Conservation (phyloP, 2,888 invertebrate genomes). For the Trichogramma evanescens region DNA sequence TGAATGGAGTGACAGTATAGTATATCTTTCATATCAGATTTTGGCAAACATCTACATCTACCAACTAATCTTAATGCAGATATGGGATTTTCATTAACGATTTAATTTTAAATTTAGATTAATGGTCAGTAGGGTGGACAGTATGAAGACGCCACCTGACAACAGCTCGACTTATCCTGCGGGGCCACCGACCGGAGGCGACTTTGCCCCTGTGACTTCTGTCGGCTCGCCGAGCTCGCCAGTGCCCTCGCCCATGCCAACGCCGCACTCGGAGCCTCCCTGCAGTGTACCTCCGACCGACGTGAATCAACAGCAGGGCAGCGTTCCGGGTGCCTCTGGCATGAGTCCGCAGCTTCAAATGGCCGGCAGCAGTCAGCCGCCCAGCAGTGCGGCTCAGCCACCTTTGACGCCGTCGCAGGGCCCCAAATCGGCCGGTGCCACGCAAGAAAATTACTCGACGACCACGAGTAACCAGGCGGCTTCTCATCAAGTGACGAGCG, state of each 20-base stretch:
- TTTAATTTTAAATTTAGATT: too few relatives aligned
- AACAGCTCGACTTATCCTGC: constrained; percentile 61
- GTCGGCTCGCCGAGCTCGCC: constrained; percentile 53
- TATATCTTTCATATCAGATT: too few relatives aligned
- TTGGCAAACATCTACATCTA: too few relatives aligned
- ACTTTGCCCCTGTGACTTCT: constrained; percentile 43
- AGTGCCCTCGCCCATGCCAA: constrained; percentile 63
- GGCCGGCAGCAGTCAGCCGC: constrained; percentile 8
- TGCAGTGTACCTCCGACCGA: constrained; percentile 38
- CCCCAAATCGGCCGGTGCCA: too few relatives aligned
- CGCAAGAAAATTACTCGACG: too few relatives aligned
- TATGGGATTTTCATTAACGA: too few relatives aligned
- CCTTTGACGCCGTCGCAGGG: constrained; percentile 20
- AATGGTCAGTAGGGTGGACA: constrained; percentile 24
- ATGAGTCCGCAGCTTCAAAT: constrained; percentile 60
- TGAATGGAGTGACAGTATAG: too few relatives aligned
- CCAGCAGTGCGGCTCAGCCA: constrained; percentile 11
- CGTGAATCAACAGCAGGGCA: background rate
- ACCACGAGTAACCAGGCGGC: constrained; percentile 25
- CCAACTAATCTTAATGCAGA: too few relatives aligned
- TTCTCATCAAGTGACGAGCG: constrained; percentile 47
- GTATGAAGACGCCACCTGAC: constrained; percentile 53
- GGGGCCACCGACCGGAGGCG: constrained; percentile 48
- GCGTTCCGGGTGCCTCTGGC: constrained; percentile 63
- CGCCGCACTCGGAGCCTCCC: constrained; percentile 63